Percentiles rank a stretch among this genome's conserved stretches.
These are phyloP conservation scores for Rutilus rutilus DNA, from an alignment of 2,113 vertebrate species.

Conservation along the genomic window DNA sequence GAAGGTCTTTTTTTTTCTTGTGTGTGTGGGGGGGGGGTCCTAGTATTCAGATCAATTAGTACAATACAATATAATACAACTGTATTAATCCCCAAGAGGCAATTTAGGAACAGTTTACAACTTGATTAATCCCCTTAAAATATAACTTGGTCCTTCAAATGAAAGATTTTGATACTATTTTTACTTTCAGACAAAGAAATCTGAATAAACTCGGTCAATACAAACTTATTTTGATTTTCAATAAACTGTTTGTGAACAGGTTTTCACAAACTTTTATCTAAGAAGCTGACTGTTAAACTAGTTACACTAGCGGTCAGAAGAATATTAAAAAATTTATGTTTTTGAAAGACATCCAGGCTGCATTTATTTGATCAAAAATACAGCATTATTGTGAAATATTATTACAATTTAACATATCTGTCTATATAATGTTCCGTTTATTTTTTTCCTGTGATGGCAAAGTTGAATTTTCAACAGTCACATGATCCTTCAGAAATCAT, in stretches of 20 bases:
- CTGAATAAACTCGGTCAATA: neutral
- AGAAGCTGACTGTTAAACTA: no score
- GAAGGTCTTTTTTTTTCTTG: conserved; percentile 8
- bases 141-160: neutral
- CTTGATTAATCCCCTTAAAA: neutral
- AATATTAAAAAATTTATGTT: neutral
- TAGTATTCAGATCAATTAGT: neutral
- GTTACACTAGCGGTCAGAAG: no score
- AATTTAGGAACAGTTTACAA: neutral
- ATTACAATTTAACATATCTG: neutral
- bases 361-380: neutral
- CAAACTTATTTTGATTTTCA: neutral
- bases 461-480: neutral
- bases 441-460: neutral
- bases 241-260: no score
- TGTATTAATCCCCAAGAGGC: neutral
- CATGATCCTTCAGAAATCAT: no score
- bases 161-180: neutral
- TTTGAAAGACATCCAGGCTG: neutral
- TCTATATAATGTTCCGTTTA: no score
- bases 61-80: neutral
- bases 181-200: neutral
- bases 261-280: neutral
- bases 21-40: neutral
- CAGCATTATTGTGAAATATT: neutral